Base-by-base conservation (phyloP, 2,888 invertebrate species). In the Pimpla rufipes region DNA sequence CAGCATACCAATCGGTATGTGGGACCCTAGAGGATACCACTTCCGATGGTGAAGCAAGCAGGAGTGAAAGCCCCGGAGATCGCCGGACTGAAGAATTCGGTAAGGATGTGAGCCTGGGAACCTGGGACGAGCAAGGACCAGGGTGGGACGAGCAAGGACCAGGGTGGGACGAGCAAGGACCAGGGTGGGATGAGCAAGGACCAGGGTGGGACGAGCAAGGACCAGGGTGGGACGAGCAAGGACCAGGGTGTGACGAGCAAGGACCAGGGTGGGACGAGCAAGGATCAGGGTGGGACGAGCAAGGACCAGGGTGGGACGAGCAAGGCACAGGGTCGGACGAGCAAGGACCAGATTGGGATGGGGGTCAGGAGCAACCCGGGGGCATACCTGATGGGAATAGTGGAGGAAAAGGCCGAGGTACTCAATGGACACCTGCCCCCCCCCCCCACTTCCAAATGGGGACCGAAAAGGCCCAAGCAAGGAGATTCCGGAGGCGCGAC, bases 21-120 rank as follows among this genome's bases (percentile, higher is more conserved):
- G 42, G 42, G 42, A 42, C 42, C 42, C 42, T 42, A 42, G 42
- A 42, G 42, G 42, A 42, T 42, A 42, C 42, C 42, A 42, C 42
- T 42, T 8, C 42, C 42, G 42, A 2, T 6, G 42, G 42, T 2
- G 11, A 11, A 42, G 42, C 1, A 8, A 2, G 1, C 1, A 42
- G 42, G 42, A 42, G 42, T 8, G 42, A 42, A 42, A 42, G 42
- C 11, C 42, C 42, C 42, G 42, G 42, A 42, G 42, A 8, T 42
- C 42, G 42, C 42, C 42, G 42, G 42, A 1, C 42, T 42, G 42
- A 42, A 11, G 42, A 42, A 42, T 11, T 42, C 42, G 42, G 10
- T 2, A 2, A 6, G 42, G 42, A 42, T 8, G 42, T 42, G 1
- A 6, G 42, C 42, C 2, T 8, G 42, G 11, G 6, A 42, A 11